Percentiles rank a stretch among this genome's conserved stretches.
These are phyloP conservation scores for Sebastolobus alascanus DNA, from an alignment of 2,797 vertebrate species.

Conservation along the genomic window DNA sequence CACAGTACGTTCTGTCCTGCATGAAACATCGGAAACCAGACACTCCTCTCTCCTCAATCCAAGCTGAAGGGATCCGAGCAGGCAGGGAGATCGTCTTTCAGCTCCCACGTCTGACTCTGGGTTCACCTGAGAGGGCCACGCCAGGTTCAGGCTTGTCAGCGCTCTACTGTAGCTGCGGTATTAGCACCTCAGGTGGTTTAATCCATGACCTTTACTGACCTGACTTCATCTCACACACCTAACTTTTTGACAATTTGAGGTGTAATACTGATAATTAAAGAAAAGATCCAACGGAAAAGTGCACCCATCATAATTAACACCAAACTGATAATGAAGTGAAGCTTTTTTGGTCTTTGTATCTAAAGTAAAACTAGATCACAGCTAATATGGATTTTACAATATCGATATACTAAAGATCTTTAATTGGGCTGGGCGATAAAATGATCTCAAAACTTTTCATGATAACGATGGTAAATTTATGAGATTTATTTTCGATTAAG, in stretches of 20 bases:
- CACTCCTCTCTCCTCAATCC: conserved; percentile 43
- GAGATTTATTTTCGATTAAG: too few relatives aligned
- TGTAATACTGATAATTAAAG: background rate
- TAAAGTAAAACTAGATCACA: background rate
- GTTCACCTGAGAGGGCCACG: conserved; percentile 44
- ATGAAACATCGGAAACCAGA: conserved; percentile 67
- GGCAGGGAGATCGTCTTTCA: conserved; percentile 60
- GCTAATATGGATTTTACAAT: too few relatives aligned
- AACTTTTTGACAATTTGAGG: background rate
- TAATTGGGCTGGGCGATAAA: too few relatives aligned
- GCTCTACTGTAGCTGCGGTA: conserved; percentile 7
- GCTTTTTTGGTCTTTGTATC: background rate
- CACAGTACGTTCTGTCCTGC: conserved; percentile 59
- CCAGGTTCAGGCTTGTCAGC: conserved; percentile 44
- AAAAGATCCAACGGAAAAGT: background rate
- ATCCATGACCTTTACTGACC: conserved; percentile 25
- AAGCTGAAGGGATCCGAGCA: conserved; percentile 38
- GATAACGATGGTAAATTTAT: background rate
- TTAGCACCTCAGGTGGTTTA: conserved; percentile 10
- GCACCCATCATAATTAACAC: background rate
- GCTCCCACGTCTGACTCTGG: conserved; percentile 48
- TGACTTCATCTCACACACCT: background rate
- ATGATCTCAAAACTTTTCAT: background rate
- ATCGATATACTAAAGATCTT: too few relatives aligned
- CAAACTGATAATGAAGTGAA: background rate